A percentile compares a stretch with the other conserved stretches of the same genome.
Evolutionary conservation across 2,113 vertebrate genomes (phyloP).

Genomic region (Clarias magur): DNA sequence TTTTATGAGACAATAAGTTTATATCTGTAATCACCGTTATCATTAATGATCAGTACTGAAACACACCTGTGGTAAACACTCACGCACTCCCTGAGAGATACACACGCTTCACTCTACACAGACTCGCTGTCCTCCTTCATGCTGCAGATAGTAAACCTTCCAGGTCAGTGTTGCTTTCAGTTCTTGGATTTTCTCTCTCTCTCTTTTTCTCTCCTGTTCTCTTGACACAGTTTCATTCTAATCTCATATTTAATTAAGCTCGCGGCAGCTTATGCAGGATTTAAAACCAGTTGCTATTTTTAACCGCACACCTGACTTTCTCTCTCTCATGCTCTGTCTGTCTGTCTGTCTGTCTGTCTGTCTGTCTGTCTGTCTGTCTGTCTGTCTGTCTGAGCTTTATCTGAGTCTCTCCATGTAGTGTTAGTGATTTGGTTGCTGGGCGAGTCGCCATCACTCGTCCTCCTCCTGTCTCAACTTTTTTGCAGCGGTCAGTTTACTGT

Average conservation of each 20-base stretch:
- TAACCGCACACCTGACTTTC: conserved; percentile 16
- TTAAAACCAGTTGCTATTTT: conserved; percentile 38
- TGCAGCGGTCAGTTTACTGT: conserved; percentile 5
- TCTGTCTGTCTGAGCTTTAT: background rate
- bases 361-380: no score
- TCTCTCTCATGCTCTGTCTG: background rate
- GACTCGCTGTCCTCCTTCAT: no score
- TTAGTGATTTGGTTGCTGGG: background rate
- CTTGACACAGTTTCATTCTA: conserved; percentile 49
- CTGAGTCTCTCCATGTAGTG: background rate
- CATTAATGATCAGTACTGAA: no score
- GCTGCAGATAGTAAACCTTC: no score
- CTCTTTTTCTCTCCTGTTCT: background rate
- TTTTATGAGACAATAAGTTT: no score
- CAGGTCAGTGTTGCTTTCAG: no score
- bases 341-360: no score
- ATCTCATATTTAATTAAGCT: conserved; percentile 68
- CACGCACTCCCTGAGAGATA: no score
- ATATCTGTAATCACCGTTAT: no score
- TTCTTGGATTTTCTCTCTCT: background rate
- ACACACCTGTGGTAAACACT: no score
- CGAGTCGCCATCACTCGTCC: background rate
- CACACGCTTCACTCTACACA: no score
- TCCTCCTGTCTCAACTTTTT: conserved; percentile 20
- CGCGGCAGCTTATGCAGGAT: conserved; percentile 32